Percentiles rank a stretch among this genome's conserved stretches.
These are phyloP conservation scores for Tolmerus cingulatus DNA, from an alignment of 2,888 invertebrate genomes.

Conservation along the genomic window DNA sequence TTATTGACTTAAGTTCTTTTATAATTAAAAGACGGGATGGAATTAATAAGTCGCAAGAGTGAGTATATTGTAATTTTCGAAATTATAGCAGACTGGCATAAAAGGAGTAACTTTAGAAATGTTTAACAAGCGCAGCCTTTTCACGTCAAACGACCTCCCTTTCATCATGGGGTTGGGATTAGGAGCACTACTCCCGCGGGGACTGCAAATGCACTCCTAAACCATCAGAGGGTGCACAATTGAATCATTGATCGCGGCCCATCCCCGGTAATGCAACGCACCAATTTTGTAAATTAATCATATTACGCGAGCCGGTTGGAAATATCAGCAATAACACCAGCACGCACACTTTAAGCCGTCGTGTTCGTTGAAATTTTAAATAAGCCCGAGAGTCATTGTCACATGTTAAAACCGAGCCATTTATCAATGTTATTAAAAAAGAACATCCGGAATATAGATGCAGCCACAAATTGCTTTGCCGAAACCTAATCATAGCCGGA, in stretches of 20 bases:
- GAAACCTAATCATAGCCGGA: conserved; percentile 65
- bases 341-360: background rate
- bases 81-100: too few relatives aligned
- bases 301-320: background rate
- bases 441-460: conserved; percentile 27
- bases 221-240: background rate
- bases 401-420: conserved; percentile 10
- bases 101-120: background rate
- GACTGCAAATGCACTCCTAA: background rate
- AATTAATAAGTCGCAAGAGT: too few relatives aligned
- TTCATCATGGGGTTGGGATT: background rate
- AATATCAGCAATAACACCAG: background rate
- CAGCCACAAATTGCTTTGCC: conserved; percentile 63
- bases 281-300: background rate
- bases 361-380: conserved; percentile 15
- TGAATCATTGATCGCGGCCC: background rate
- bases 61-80: too few relatives aligned
- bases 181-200: background rate
- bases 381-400: conserved; percentile 21
- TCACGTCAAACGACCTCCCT: too few relatives aligned
- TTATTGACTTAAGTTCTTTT: too few relatives aligned
- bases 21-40: too few relatives aligned
- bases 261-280: background rate
- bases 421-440: conserved; percentile 33
- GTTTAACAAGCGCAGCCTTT: background rate